Evolutionary conservation across 2,888 invertebrate genomes (phyloP), one percentile per base, ranked within the genome.

Genomic region (Apamea anceps): DNA sequence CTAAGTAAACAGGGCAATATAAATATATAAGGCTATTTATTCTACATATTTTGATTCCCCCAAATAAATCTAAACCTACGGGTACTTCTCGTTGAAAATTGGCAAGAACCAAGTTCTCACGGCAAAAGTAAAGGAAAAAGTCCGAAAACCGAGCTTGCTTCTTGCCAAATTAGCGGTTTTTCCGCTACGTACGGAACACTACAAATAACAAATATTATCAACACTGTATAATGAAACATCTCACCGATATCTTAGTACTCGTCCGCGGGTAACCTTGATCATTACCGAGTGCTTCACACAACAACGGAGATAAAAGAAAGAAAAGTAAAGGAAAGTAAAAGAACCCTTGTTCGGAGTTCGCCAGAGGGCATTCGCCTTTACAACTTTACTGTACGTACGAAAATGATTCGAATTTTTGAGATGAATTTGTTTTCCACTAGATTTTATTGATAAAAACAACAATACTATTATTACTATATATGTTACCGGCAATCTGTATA

Each of bases 321-420:
- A n/a, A n/a, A n/a, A n/a, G n/a, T n/a, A n/a, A n/a, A n/a, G n/a
- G 45, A 78, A 78, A 79, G 78, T 18, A 54, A 79, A 79, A 77
- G 2, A 65, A 42, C 45, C n/a, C n/a, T 48, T 6, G 51, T 70
- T 15, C 60, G 25, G 21, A 13, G 7, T 21, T 54, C 62, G 32
- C 45, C 48, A 10, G 62, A 21, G 48, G 48, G 48, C 76, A 21
- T 28, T 67, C 48, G 51, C 32, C 57, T 48, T 15, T n/a, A 37
- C 37, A 57, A 60, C 51, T 25, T 74, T 32, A n/a, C 10, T 4
- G 3, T 42, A 37, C n/a, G 28, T 51, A 42, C 13, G 28, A 57
- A 68, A 45, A 32, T 5, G n/a, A 37, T 73, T 7, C 2, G 32
- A 8, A 13, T 5, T 12, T 71, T 67, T 42, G 2, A 0, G 51